phyloP scores from a whole-genome alignment of 2,797 vertebrate genomes.

The Todus mexicanus region DNA sequence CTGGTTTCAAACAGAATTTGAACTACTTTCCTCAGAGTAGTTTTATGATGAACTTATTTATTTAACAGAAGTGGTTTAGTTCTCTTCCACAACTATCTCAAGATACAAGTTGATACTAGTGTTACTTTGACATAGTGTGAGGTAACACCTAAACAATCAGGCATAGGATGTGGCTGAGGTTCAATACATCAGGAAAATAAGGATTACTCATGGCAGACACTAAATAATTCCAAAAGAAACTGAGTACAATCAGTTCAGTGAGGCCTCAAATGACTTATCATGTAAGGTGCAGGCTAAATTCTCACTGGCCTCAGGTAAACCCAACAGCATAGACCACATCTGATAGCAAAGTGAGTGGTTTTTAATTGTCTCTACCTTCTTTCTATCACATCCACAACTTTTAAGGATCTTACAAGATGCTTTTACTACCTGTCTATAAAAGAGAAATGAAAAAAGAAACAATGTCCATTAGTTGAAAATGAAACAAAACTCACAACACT shows the following conservation, averaged over 20 bases:
- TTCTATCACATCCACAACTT: not conserved
- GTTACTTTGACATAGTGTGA: not conserved
- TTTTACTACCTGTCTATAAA: not conserved
- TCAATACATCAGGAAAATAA: not conserved
- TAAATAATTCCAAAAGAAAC: not conserved
- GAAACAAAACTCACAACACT: not conserved
- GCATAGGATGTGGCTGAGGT: not conserved
- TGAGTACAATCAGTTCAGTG: not conserved
- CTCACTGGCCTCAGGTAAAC: not conserved
- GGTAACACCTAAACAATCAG: not conserved
- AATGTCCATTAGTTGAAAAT: not conserved
- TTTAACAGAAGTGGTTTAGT: not conserved
- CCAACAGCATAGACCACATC: not conserved
- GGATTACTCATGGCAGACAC: not conserved
- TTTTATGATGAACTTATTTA: not conserved
- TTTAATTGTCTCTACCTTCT: not conserved
- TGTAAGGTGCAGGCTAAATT: not conserved
- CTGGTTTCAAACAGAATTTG: not conserved
- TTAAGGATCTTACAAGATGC: not conserved
- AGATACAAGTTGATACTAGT: not conserved
- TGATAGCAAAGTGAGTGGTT: not conserved
- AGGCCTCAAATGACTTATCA: not conserved
- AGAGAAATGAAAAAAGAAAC: not conserved
- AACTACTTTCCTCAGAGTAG: not conserved
- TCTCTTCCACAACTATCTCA: not conserved